These are phyloP conservation scores for Malurus elegans DNA, from an alignment of 2,113 vertebrate species.

Conservation along the genomic window DNA sequence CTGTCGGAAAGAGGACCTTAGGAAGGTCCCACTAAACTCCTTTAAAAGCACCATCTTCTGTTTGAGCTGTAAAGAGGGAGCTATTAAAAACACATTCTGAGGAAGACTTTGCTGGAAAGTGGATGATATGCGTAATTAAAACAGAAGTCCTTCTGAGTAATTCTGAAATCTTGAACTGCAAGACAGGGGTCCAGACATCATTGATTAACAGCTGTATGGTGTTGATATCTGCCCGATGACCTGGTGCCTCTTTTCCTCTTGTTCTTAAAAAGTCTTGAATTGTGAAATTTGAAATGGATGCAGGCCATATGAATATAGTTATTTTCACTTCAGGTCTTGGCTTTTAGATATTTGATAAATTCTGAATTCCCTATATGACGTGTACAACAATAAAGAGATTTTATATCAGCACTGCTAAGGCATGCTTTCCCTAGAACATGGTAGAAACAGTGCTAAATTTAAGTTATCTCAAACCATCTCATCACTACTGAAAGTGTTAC, in stretches of 20 bases:
- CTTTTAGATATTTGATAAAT: not conserved
- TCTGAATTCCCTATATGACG: not conserved
- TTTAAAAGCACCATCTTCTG: not conserved
- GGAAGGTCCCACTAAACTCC: not conserved
- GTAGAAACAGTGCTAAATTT: not conserved
- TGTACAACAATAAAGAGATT: not conserved
- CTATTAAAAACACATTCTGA: not conserved
- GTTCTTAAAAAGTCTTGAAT: not conserved
- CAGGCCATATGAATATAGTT: not conserved
- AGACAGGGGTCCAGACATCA: accelerated
- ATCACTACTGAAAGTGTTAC: not conserved
- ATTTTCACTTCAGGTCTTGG: not conserved
- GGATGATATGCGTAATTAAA: not conserved
- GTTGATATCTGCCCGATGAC: not conserved
- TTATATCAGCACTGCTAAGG: not conserved
- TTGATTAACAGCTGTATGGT: not conserved
- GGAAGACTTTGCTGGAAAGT: not conserved
- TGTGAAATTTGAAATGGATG: not conserved
- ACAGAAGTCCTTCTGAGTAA: not conserved
- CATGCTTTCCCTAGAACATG: not conserved
- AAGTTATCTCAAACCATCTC: not conserved
- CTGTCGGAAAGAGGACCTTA: not conserved
- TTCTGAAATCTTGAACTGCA: not conserved
- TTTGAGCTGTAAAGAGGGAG: not conserved
- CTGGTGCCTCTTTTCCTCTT: not conserved